These are phyloP conservation scores for Cephonodes hylas DNA, from an alignment of 2,888 invertebrate species.

Conservation along the genomic window DNA sequence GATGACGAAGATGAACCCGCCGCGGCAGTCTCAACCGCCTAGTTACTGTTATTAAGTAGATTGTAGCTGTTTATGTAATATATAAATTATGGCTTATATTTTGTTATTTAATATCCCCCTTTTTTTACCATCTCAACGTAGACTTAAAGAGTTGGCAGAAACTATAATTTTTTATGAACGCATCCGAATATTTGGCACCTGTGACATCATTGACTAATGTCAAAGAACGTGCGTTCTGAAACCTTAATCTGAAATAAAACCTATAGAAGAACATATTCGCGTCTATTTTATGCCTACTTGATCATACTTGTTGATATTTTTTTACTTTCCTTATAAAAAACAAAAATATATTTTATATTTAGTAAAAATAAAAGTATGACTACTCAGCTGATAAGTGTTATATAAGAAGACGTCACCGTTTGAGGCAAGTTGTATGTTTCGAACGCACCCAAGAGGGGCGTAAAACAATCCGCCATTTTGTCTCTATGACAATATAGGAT, in stretches of 20 bases:
- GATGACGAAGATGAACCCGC: slow-evolving; percentile 65
- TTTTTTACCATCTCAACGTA: neutral
- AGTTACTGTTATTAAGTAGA: slow-evolving; percentile 27
- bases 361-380: neutral
- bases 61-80: slow-evolving; percentile 29
- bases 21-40: slow-evolving; percentile 45
- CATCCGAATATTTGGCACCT: neutral
- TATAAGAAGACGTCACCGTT: neutral
- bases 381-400: neutral
- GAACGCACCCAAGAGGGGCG: slow-evolving; percentile 71
- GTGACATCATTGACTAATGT: neutral
- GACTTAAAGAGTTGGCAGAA: neutral
- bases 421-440: slow-evolving; percentile 30
- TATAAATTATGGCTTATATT: slow-evolving; percentile 22
- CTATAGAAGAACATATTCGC: too few relatives aligned
- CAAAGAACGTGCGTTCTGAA: neutral
- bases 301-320: too few relatives aligned
- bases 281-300: too few relatives aligned
- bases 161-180: neutral
- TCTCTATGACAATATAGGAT: slow-evolving; percentile 69
- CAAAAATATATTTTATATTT: neutral
- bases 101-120: neutral
- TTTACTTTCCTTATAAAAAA: neutral
- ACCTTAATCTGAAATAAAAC: too few relatives aligned
- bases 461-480: slow-evolving; percentile 80